Conservation (phyloP, 1,140 invertebrate species). For the Phortica variegata region DNA sequence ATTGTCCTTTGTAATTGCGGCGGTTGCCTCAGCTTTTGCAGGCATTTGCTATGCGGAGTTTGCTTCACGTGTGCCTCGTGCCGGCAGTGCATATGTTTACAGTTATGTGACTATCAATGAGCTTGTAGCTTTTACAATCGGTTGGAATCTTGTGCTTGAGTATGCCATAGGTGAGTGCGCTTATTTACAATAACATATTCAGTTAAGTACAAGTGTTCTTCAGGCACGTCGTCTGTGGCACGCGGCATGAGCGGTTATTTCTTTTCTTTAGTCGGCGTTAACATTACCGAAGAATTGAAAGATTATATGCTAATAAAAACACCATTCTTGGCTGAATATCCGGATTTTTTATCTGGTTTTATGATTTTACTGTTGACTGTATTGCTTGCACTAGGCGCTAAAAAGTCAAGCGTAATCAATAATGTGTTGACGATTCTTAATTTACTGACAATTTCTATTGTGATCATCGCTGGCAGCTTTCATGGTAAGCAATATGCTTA, state of each 20-base stretch:
- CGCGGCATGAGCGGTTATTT: constrained; percentile 84
- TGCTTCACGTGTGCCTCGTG: constrained; percentile 75
- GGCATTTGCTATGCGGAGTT: constrained; percentile 85
- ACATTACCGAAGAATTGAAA: constrained; percentile 68
- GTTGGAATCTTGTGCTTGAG: constrained; percentile 85
- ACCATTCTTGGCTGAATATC: constrained; percentile 71
- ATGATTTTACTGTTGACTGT: constrained; percentile 66
- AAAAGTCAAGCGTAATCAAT: constrained; percentile 82
- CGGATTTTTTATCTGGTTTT: constrained; percentile 73
- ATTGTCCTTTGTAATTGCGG: constrained; percentile 81
- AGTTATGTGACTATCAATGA: constrained; percentile 83
- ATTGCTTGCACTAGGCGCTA: constrained; percentile 77
- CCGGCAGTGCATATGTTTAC: constrained; percentile 82
- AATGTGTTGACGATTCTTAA: constrained; percentile 86
- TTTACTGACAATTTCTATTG: constrained; percentile 73
- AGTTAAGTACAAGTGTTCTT: constrained; percentile 59
- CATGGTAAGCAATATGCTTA: constrained; percentile 72
- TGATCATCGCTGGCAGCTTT: constrained; percentile 76
- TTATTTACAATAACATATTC: too few species aligned
- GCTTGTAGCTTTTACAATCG: constrained; percentile 71
- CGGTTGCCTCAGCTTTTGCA: constrained; percentile 80
- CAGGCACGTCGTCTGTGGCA: constrained; percentile 83
- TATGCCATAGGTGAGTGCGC: constrained; percentile 86
- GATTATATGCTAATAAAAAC: constrained; percentile 68
- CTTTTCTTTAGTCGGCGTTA: constrained; percentile 72